phyloP scores from a whole-genome alignment of 2,113 vertebrate genomes.

The Aptenodytes forsteri region DNA sequence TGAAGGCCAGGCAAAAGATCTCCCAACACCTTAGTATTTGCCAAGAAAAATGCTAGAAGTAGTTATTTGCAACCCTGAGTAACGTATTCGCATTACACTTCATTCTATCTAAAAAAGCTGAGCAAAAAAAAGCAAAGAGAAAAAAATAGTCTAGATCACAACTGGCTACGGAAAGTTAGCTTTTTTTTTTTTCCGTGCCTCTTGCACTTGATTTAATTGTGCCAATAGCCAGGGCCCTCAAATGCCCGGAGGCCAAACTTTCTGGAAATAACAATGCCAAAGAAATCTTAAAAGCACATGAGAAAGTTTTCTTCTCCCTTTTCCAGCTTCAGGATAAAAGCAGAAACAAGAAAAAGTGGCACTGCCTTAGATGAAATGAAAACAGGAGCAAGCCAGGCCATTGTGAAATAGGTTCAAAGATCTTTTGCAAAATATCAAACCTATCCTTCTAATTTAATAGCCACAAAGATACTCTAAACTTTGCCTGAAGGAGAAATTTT shows the following conservation, averaged over 20 bases:
- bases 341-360: not conserved
- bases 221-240: not conserved
- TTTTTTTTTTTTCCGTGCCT: not conserved
- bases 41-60: not conserved
- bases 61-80: not conserved
- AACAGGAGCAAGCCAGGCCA: not conserved
- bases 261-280: not conserved
- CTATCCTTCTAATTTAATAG: not conserved
- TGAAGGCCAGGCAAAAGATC: not conserved
- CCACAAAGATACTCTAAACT: not conserved
- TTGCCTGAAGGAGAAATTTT: not conserved
- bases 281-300: not conserved
- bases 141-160: not conserved
- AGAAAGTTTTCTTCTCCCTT: not conserved
- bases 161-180: not conserved
- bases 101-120: not conserved
- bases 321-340: not conserved
- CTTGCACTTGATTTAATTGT: not conserved
- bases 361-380: not conserved
- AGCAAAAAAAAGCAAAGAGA: not conserved
- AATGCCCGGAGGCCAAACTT: not conserved
- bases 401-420: not conserved
- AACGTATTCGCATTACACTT: not conserved
- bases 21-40: not conserved
- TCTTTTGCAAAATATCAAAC: not conserved